Percentiles rank a stretch among this genome's conserved stretches.
phyloP scores from a whole-genome alignment of 2,113 vertebrate genomes.

The Poecile atricapillus region DNA sequence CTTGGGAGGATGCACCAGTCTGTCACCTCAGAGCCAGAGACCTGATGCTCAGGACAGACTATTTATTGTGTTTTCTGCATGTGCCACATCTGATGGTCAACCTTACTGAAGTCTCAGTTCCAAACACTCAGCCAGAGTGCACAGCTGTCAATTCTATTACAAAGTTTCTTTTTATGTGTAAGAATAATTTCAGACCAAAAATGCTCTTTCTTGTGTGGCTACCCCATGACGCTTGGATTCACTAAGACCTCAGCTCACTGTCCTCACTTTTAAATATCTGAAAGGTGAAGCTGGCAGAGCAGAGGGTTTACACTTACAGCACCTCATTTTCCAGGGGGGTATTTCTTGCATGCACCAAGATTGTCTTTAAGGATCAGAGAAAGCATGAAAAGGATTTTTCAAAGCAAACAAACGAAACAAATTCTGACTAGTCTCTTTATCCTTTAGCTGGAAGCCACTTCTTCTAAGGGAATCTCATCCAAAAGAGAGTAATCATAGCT shows the following conservation, averaged over 20 bases:
- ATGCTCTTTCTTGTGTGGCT: neutral
- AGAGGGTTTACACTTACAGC: neutral
- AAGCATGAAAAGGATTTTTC: constrained; percentile 8
- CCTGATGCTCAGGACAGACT: neutral
- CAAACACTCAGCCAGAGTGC: neutral
- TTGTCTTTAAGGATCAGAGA: neutral
- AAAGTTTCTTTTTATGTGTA: neutral
- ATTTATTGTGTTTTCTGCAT: neutral
- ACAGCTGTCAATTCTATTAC: neutral
- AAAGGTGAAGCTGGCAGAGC: neutral
- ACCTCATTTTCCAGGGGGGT: neutral
- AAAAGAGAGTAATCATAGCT: constrained; percentile 19
- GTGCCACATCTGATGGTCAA: neutral
- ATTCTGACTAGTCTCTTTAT: neutral
- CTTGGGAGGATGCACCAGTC: neutral
- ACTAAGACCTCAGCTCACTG: neutral
- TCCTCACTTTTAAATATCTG: neutral
- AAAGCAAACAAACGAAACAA: constrained; percentile 6
- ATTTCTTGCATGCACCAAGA: neutral
- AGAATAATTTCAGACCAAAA: neutral
- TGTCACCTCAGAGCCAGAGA: neutral
- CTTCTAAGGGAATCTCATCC: constrained; percentile 43
- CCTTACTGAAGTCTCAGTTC: neutral
- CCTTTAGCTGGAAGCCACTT: constrained; percentile 36
- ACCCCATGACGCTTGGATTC: too few relatives aligned